Evolutionary conservation across 2,888 invertebrate genomes (phyloP).

Genomic region (Ornithoptera priamus): DNA sequence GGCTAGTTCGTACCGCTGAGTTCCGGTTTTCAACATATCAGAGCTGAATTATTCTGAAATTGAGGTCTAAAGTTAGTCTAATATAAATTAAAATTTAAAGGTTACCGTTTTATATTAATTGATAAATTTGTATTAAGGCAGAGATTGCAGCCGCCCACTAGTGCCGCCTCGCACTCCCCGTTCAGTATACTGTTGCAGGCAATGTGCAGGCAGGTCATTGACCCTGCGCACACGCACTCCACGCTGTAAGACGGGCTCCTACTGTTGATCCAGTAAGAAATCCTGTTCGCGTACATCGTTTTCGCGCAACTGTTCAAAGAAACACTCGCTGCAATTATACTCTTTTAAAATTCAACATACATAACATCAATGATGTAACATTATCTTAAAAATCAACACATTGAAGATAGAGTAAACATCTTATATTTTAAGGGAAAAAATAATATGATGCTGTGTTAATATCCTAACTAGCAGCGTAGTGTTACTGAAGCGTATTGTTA

Average conservation of each 20-base stretch:
- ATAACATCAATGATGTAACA: too few relatives aligned
- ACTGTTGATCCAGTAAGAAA: slow-evolving; percentile 61
- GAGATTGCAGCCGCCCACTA: slow-evolving; percentile 81
- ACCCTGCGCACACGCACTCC: slow-evolving; percentile 51
- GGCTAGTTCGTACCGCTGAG: too few relatives aligned
- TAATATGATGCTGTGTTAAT: too few relatives aligned
- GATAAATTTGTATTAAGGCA: slow-evolving; percentile 71
- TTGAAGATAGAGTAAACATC: too few relatives aligned
- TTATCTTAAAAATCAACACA: too few relatives aligned
- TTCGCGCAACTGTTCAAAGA: slow-evolving; percentile 39
- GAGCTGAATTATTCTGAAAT: too few relatives aligned
- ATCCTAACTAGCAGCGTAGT: too few relatives aligned
- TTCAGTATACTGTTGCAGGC: slow-evolving; percentile 49
- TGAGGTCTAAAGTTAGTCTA: too few relatives aligned
- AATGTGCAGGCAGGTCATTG: slow-evolving; percentile 51
- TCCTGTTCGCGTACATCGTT: slow-evolving; percentile 59
- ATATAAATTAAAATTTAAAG: neutral
- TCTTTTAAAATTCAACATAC: too few relatives aligned
- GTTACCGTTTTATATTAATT: slow-evolving; percentile 7
- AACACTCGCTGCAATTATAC: too few relatives aligned
- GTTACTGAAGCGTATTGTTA: slow-evolving; percentile 38
- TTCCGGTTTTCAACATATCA: too few relatives aligned
- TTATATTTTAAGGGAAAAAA: too few relatives aligned
- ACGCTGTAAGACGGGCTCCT: slow-evolving; percentile 57
- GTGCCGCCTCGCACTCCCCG: slow-evolving; percentile 70